Percentiles rank a stretch among this genome's conserved stretches.
Conservation (phyloP, 2,113 vertebrate species). For the Lepus timidus region DNA sequence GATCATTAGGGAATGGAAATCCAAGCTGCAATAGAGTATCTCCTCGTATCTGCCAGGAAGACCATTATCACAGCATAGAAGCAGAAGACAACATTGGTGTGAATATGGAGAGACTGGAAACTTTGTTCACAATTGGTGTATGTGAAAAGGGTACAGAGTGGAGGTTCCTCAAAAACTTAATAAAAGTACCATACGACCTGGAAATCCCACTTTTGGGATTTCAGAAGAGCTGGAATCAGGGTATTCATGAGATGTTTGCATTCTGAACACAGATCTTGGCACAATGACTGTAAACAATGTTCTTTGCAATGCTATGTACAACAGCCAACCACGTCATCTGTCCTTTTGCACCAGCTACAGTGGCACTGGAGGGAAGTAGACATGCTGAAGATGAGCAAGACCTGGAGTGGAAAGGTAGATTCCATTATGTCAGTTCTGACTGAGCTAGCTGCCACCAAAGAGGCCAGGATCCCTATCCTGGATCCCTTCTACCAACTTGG, state of each 20-base stretch:
- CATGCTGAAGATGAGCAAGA: not conserved
- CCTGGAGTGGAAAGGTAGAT: not conserved
- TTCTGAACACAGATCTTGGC: not conserved
- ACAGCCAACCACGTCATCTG: not conserved
- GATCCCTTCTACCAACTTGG: not conserved
- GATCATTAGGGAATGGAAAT: not conserved
- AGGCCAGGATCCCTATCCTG: not conserved
- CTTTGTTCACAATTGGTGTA: not conserved
- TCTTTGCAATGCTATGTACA: not conserved
- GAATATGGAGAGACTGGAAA: not conserved
- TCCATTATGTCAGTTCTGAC: not conserved
- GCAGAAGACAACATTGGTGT: not conserved
- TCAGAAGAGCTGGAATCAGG: not conserved
- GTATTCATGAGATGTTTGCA: not conserved
- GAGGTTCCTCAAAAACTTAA: not conserved
- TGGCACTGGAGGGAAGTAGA: not conserved
- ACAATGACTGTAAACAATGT: not conserved
- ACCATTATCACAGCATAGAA: not conserved
- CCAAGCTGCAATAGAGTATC: not conserved
- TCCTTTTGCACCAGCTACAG: not conserved
- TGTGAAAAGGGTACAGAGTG: not conserved
- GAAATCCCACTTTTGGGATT: not conserved
- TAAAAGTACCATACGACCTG: not conserved
- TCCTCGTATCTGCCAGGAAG: not conserved
- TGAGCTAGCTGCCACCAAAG: not conserved